A percentile compares a stretch with the other conserved stretches of the same genome.
phyloP scores from a whole-genome alignment of 2,113 vertebrate genomes.

The Cryptomyrus ogoouensis region DNA sequence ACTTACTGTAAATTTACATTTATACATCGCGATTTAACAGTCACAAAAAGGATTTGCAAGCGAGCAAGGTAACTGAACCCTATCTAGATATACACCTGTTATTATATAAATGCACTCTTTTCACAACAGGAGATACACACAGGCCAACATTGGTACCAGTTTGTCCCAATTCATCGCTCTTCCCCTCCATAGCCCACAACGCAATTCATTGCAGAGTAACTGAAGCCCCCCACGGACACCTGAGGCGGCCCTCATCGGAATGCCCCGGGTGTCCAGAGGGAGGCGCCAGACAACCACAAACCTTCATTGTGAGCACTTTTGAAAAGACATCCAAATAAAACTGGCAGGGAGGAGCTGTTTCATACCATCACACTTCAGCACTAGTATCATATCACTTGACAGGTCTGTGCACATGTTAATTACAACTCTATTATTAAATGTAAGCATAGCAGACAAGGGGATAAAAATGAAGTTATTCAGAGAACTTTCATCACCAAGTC shows the following conservation, averaged over 20 bases:
- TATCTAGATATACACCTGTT: not conserved
- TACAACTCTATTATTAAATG: not conserved
- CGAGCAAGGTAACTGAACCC: not conserved
- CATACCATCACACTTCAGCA: not conserved
- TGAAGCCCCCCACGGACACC: not conserved
- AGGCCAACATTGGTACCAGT: not conserved
- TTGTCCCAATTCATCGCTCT: not conserved
- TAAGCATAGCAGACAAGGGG: not conserved
- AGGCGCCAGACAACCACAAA: conserved; percentile 1
- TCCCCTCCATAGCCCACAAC: not conserved
- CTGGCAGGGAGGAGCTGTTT: not conserved
- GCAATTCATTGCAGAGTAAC: not conserved
- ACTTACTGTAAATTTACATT: not conserved
- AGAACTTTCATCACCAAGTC: not conserved
- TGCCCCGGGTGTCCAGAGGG: not conserved
- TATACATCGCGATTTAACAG: not conserved
- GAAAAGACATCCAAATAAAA: not conserved
- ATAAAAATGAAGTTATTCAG: not conserved
- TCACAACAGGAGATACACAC: not conserved
- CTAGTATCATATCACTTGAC: not conserved
- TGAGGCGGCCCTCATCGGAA: not conserved
- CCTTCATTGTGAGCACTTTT: not conserved
- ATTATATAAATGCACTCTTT: not conserved
- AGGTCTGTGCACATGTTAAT: not conserved
- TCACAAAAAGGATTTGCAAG: not conserved